Conservation (phyloP, 1,140 invertebrate species). For the Gryllus bimaculatus region DNA sequence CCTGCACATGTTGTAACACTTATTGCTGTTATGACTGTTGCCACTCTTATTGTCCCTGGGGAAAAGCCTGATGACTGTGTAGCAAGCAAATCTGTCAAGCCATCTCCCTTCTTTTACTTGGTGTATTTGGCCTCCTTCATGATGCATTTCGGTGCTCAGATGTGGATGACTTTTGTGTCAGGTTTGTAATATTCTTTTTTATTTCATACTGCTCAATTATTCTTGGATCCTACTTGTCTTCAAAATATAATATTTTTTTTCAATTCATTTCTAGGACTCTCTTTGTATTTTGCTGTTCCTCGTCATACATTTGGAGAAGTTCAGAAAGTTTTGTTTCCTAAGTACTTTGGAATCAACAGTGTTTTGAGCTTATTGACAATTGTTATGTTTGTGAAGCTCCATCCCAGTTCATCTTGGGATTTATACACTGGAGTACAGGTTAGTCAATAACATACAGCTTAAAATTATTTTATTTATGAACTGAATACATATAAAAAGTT, state of each 20-base stretch:
- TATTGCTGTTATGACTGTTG: conserved; percentile 49
- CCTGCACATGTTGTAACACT: conserved; percentile 63
- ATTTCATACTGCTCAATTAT: neutral
- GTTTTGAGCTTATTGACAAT: conserved; percentile 61
- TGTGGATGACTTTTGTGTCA: conserved; percentile 84
- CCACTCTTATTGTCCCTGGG: conserved; percentile 43
- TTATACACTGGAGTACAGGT: conserved; percentile 40
- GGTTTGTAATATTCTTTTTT: conserved; percentile 38
- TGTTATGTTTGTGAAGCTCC: conserved; percentile 51
- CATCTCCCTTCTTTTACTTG: conserved; percentile 32
- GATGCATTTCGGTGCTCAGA: conserved; percentile 68
- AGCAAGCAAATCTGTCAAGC: neutral
- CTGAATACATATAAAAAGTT: too few species aligned
- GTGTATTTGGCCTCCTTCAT: conserved; percentile 63
- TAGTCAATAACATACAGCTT: conserved; percentile 17
- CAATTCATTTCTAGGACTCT: conserved; percentile 51
- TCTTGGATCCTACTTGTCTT: neutral
- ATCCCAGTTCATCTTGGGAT: conserved; percentile 32
- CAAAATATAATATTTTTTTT: neutral
- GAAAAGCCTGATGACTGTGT: neutral
- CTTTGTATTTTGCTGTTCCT: conserved; percentile 70
- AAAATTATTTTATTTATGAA: too few species aligned
- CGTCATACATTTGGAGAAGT: conserved; percentile 73
- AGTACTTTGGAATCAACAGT: conserved; percentile 70
- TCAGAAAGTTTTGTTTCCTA: conserved; percentile 74